These are phyloP conservation scores for Pterocles orientalis DNA, from an alignment of 2,113 vertebrate genomes.

Conservation along the genomic window DNA sequence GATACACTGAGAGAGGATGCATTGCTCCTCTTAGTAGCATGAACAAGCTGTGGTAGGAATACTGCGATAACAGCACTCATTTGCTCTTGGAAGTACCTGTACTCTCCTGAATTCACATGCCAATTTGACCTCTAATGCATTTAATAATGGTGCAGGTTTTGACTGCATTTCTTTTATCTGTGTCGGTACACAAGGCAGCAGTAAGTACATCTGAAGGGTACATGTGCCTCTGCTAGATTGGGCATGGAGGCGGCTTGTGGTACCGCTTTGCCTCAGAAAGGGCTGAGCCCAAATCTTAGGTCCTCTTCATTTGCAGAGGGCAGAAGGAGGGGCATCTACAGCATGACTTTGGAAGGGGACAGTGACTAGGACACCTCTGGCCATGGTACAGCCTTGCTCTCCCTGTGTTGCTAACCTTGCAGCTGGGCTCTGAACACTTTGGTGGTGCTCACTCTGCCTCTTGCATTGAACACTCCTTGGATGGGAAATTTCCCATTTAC, in stretches of 20 bases:
- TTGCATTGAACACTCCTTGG: neutral
- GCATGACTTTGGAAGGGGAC: neutral
- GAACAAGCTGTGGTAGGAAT: neutral
- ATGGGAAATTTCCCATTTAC: neutral
- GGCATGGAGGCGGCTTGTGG: neutral
- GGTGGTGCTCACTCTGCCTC: neutral
- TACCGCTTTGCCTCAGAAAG: neutral
- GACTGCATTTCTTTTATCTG: neutral
- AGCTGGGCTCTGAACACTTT: neutral
- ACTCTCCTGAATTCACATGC: neutral
- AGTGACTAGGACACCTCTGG: neutral
- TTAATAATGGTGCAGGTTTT: neutral
- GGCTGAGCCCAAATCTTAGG: neutral
- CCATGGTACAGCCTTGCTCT: neutral
- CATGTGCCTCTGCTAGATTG: neutral
- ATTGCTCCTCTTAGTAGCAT: neutral
- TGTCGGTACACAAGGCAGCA: neutral
- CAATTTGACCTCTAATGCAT: neutral
- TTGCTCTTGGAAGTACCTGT: neutral
- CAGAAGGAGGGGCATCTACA: neutral
- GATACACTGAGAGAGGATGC: neutral
- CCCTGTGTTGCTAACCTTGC: neutral
- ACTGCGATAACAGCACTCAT: neutral
- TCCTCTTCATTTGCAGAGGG: neutral
- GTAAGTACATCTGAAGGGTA: neutral